Conservation (phyloP, 2,888 invertebrate genomes). For the Homarus gammarus region DNA sequence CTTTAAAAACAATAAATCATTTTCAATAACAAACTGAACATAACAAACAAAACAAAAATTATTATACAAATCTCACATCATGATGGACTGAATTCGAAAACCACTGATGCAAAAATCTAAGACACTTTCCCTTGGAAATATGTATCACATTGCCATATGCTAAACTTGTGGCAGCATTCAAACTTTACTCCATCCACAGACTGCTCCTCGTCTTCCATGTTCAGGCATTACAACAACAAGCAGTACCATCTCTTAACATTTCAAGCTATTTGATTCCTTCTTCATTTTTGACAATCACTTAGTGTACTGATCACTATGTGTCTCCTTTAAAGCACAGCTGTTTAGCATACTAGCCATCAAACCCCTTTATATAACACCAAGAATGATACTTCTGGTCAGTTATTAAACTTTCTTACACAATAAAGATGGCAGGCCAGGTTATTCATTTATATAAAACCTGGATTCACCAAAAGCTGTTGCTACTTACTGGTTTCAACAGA, state of each 20-base stretch:
- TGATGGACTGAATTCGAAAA: conserved; percentile 41
- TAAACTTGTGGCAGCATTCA: conserved; percentile 52
- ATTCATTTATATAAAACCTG: background rate
- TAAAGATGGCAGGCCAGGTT: background rate
- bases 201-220: conserved; percentile 19
- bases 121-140: conserved; percentile 55
- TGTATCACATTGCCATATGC: conserved; percentile 60
- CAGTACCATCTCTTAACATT: conserved; percentile 15
- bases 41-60: conserved; percentile 30
- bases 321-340: background rate
- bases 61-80: conserved; percentile 21
- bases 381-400: background rate
- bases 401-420: background rate
- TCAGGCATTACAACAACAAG: conserved; percentile 6
- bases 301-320: background rate
- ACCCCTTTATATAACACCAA: background rate
- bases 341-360: background rate
- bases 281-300: background rate
- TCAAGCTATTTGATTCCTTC: background rate
- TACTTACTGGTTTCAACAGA: conserved; percentile 8
- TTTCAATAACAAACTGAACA: conserved; percentile 19
- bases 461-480: background rate
- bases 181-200: conserved; percentile 25
- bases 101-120: conserved; percentile 54
- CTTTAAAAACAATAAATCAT: conserved; percentile 10